These are phyloP conservation scores for Campoletis sonorensis DNA, from an alignment of 1,140 invertebrate species.

Conservation along the genomic window DNA sequence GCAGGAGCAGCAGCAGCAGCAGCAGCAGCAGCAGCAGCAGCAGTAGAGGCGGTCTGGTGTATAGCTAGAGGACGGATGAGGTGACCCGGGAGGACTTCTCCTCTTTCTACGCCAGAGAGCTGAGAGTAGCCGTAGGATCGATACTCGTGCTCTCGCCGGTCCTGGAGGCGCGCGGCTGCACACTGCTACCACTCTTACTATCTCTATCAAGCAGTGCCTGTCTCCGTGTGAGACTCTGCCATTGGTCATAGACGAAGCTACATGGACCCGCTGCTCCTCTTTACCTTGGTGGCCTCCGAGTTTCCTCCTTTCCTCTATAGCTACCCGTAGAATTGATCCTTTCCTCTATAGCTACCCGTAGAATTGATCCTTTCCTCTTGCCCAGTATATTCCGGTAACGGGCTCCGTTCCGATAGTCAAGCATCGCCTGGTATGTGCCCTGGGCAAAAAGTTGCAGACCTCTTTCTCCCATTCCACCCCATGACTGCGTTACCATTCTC, in stretches of 20 bases:
- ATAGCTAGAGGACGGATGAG: constrained; percentile 64
- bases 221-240: constrained; percentile 67
- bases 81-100: constrained; percentile 70
- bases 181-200: constrained; percentile 1
- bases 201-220: constrained; percentile 49
- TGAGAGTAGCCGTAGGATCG: constrained; percentile 65
- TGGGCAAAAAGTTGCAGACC: not conserved
- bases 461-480: constrained; percentile 23
- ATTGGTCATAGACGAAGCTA: constrained; percentile 75
- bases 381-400: not conserved
- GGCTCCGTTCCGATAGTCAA: constrained; percentile 17
- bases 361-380: constrained; percentile 1
- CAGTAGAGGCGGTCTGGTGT: constrained; percentile 29
- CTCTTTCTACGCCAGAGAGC: constrained; percentile 62
- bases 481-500: not conserved
- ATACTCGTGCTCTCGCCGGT: constrained; percentile 59
- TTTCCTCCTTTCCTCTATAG: constrained; percentile 59
- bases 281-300: constrained; percentile 43
- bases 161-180: constrained; percentile 67
- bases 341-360: constrained; percentile 37
- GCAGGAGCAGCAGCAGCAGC: constrained; percentile 38
- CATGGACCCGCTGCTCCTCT: constrained; percentile 59
- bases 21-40: constrained; percentile 32
- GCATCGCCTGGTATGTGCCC: constrained; percentile 10
- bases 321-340: constrained; percentile 27